These are phyloP conservation scores for Exocentrus adspersus DNA, from an alignment of 2,888 invertebrate genomes.

Conservation along the genomic window DNA sequence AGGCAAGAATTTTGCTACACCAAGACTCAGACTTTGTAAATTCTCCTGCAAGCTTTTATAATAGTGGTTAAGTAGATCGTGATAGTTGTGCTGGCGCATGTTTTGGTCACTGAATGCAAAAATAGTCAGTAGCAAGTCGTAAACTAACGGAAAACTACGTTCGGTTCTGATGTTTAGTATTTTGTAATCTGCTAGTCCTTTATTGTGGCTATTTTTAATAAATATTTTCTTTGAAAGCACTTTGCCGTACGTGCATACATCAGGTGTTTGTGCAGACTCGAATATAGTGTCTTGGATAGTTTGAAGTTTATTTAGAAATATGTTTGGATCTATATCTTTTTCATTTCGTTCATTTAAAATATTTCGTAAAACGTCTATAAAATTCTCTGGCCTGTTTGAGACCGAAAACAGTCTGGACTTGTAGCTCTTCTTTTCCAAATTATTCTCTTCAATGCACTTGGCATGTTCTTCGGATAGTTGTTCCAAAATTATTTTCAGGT, in stretches of 20 bases:
- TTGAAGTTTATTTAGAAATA: neutral
- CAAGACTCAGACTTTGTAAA: neutral
- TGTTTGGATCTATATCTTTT: neutral
- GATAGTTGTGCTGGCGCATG: constrained; percentile 12
- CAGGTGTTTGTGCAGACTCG: neutral
- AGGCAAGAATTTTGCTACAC: neutral
- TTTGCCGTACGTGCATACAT: neutral
- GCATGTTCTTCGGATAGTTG: constrained; percentile 3
- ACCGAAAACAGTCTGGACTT: neutral
- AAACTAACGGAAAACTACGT: constrained; percentile 2
- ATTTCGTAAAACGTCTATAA: neutral
- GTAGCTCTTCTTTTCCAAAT: neutral
- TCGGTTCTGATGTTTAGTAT: neutral
- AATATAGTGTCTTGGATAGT: neutral
- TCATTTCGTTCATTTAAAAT: neutral
- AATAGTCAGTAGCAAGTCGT: constrained; percentile 18
- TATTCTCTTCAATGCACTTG: neutral
- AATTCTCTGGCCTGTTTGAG: no score
- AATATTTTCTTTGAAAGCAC: constrained; percentile 1
- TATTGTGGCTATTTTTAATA: neutral
- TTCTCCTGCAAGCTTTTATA: constrained; percentile 3
- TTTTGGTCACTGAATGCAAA: constrained; percentile 17
- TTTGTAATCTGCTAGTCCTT: neutral
- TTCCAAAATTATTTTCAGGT: constrained; percentile 6
- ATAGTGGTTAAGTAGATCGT: constrained; percentile 14